Evolutionary conservation across 2,113 vertebrate genomes (phyloP).

Genomic region (Heterotilapia buettikoferi): DNA sequence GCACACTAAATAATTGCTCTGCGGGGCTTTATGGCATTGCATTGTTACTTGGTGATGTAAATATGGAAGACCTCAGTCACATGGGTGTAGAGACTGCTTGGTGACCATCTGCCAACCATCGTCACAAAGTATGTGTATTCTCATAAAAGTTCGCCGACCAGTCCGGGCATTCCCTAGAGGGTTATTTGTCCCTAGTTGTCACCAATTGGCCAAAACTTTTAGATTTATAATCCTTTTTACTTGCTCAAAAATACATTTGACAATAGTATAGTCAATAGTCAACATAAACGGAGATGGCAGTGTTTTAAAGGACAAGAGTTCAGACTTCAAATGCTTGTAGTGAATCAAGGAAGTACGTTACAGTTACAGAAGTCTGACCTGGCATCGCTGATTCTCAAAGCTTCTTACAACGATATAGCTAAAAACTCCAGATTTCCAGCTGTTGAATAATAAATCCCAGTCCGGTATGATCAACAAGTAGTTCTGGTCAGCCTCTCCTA

Average conservation of each 20-base stretch:
- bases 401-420: neutral
- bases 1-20: neutral
- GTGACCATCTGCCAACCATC: neutral
- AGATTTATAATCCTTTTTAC: neutral
- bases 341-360: neutral
- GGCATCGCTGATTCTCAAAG: neutral
- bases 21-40: neutral
- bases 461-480: neutral
- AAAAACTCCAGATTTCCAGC: neutral
- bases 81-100: neutral
- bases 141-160: neutral
- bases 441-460: neutral
- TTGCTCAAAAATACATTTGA: neutral
- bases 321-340: neutral
- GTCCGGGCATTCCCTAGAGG: neutral
- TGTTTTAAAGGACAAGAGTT: neutral
- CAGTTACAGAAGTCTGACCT: neutral
- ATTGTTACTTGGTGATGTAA: neutral
- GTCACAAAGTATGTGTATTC: neutral
- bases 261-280: neutral
- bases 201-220: neutral
- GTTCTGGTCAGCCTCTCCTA: neutral
- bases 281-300: neutral
- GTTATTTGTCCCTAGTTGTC: neutral
- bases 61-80: neutral